A percentile compares a stretch with the other conserved stretches of the same genome.
Conservation (phyloP, 2,888 invertebrate species). For the Mellilla xanthometata region DNA sequence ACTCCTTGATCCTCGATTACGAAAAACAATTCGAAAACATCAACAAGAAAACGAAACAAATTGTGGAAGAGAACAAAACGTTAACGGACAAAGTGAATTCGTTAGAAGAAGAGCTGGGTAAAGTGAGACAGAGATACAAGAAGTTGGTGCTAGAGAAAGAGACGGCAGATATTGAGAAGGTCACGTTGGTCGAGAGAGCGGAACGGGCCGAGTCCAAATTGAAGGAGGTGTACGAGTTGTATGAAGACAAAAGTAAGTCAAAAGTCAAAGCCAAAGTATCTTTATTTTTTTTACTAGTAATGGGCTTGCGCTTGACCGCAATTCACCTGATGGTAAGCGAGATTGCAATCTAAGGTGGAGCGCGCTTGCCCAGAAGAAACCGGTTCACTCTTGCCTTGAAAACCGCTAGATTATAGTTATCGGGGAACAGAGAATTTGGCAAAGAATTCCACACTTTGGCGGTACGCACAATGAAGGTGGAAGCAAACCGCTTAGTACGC, state of each 20-base stretch:
- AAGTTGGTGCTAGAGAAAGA: slow-evolving; percentile 68
- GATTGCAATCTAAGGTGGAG: too few relatives aligned
- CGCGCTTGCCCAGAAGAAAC: too few relatives aligned
- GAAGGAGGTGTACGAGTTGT: slow-evolving; percentile 87
- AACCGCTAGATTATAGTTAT: too few relatives aligned
- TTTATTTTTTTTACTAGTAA: too few relatives aligned
- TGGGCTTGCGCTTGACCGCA: too few relatives aligned
- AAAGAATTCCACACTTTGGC: too few relatives aligned
- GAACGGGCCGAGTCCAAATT: slow-evolving; percentile 88
- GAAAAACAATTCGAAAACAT: slow-evolving; percentile 87
- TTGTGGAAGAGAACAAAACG: slow-evolving; percentile 87
- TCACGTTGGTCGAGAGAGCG: slow-evolving; percentile 84
- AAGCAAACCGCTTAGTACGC: too few relatives aligned
- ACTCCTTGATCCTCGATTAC: slow-evolving; percentile 86
- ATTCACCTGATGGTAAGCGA: too few relatives aligned
- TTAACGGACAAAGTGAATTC: slow-evolving; percentile 67
- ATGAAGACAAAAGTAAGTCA: slow-evolving; percentile 88
- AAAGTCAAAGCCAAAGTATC: too few relatives aligned
- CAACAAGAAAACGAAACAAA: slow-evolving; percentile 87
- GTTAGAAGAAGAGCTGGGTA: slow-evolving; percentile 58
- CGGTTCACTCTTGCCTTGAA: too few relatives aligned
- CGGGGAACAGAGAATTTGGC: too few relatives aligned
- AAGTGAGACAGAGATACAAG: slow-evolving; percentile 68
- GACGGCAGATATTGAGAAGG: slow-evolving; percentile 68
- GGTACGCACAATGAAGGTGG: too few relatives aligned